Percentiles rank a stretch among this genome's conserved stretches.
Conservation (phyloP, 1,140 invertebrate genomes). For the Drosophila trapezifrons region DNA sequence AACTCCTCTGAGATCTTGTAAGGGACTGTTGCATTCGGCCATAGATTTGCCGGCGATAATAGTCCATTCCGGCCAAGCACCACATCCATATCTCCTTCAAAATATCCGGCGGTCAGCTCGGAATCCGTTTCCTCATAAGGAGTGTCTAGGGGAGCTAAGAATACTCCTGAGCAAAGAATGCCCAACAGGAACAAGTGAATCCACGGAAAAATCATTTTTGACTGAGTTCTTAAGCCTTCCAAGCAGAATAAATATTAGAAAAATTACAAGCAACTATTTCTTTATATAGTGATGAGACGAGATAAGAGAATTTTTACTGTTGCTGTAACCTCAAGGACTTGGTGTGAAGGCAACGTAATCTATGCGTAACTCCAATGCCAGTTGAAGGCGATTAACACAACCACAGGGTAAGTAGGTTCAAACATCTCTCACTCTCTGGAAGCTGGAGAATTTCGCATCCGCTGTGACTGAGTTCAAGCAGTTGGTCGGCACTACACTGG, state of each 20-base stretch:
- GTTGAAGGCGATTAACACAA: no score
- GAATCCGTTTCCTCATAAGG: conserved; percentile 4
- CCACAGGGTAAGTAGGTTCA: no score
- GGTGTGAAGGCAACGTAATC: no score
- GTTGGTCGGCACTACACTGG: no score
- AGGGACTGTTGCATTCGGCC: conserved; percentile 81
- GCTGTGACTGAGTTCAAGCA: no score
- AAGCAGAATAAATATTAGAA: conserved; percentile 4
- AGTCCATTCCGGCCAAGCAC: conserved; percentile 33
- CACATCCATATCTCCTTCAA: background rate
- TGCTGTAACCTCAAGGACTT: no score
- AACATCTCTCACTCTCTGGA: no score
- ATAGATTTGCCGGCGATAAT: conserved; percentile 4
- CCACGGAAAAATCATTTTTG: conserved; percentile 23
- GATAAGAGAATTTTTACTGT: background rate
- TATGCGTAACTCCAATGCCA: no score
- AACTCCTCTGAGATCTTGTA: conserved; percentile 65
- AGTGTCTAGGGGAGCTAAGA: conserved; percentile 10
- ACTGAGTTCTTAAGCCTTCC: conserved; percentile 23
- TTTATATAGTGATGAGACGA: conserved; percentile 9
- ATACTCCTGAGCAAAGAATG: conserved; percentile 4
- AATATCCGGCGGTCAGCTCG: no score
- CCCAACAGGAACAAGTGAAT: conserved; percentile 16
- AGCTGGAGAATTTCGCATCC: no score
- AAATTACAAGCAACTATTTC: conserved; percentile 5